These are phyloP conservation scores for Tachyglossus aculeatus DNA, from an alignment of 2,797 vertebrate genomes.

Conservation along the genomic window DNA sequence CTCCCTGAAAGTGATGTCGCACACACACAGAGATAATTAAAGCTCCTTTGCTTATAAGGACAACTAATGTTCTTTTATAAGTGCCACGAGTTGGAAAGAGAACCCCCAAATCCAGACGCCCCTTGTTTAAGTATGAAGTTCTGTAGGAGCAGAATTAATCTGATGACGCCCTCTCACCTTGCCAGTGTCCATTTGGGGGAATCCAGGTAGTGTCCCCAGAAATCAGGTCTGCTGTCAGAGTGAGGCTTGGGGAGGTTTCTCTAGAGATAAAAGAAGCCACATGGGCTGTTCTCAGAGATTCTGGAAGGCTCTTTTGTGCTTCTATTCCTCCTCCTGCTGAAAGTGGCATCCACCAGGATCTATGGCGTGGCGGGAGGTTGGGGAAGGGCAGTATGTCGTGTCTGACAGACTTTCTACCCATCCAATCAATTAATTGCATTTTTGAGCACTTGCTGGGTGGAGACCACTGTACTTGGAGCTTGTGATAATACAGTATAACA, in stretches of 20 bases:
- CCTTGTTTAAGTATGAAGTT: too few relatives aligned
- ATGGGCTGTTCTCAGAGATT: rapidly evolving
- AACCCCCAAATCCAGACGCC: too few relatives aligned
- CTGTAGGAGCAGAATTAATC: too few relatives aligned
- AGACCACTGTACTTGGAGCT: too few relatives aligned
- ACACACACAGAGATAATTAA: background rate
- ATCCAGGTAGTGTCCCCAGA: background rate
- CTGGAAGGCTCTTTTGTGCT: background rate
- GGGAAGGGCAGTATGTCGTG: too few relatives aligned
- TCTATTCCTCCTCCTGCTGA: background rate
- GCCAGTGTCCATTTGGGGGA: too few relatives aligned
- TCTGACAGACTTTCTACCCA: background rate
- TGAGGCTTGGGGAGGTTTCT: background rate
- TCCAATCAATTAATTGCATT: background rate
- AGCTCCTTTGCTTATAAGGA: background rate
- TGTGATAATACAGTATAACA: too few relatives aligned
- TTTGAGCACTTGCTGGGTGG: too few relatives aligned
- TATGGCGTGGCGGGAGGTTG: background rate
- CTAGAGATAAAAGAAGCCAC: background rate
- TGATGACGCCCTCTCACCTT: too few relatives aligned
- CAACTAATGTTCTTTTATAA: background rate
- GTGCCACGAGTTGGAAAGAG: too few relatives aligned
- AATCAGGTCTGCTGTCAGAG: background rate
- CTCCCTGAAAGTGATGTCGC: background rate
- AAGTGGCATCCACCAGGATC: background rate